Evolutionary conservation across 2,888 invertebrate genomes (phyloP).

Genomic region (Eumacrocentrus americanus): DNA sequence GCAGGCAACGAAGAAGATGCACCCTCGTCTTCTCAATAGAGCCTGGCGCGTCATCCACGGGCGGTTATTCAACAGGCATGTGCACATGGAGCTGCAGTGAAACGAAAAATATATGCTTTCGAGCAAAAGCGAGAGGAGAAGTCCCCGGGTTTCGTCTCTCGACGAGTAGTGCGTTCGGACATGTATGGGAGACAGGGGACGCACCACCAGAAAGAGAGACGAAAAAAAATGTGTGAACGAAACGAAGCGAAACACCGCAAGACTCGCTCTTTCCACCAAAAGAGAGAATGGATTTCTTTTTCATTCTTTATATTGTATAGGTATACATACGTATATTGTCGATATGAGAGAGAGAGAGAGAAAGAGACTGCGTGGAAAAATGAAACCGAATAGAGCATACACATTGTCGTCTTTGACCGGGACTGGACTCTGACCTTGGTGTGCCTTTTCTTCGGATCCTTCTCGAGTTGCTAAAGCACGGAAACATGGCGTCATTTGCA

Average conservation of each 20-base stretch:
- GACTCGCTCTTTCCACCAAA: too few relatives aligned
- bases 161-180: not conserved
- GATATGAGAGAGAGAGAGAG: not conserved
- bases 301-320: not conserved
- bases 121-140: not conserved
- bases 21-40: slow-evolving; percentile 37
- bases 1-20: slow-evolving; percentile 30
- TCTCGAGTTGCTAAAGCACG: too few relatives aligned
- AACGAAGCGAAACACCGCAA: slow-evolving; percentile 29
- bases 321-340: too few relatives aligned
- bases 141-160: not conserved
- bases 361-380: too few relatives aligned
- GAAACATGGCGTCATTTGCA: too few relatives aligned
- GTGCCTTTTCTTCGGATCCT: too few relatives aligned
- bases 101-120: slow-evolving; percentile 45
- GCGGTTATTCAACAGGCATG: slow-evolving; percentile 50
- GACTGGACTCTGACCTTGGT: too few relatives aligned
- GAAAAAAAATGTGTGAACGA: slow-evolving; percentile 10
- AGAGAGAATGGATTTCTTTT: not conserved
- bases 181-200: not conserved
- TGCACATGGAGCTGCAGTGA: slow-evolving; percentile 50
- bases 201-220: slow-evolving; percentile 7
- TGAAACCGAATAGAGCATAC: not conserved
- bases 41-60: slow-evolving; percentile 30
- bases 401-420: not conserved